Conservation (phyloP, 2,797 vertebrate species). For the Antennarius maculatus region DNA sequence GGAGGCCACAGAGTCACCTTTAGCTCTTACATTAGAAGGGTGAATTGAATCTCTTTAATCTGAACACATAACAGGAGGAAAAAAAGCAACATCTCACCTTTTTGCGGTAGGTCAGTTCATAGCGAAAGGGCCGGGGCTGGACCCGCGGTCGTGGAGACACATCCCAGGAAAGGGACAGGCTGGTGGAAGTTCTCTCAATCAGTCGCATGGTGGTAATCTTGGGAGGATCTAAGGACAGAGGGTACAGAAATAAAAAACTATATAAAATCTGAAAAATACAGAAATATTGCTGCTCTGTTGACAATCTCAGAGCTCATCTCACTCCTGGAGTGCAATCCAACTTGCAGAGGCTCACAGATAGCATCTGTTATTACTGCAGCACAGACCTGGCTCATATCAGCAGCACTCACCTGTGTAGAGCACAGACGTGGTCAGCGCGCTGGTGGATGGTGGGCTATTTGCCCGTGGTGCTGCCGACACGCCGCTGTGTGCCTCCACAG, state of each 20-base stretch:
- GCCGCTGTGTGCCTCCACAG: slow-evolving; percentile 87
- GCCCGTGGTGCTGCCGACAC: slow-evolving; percentile 82
- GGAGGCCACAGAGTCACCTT: background rate
- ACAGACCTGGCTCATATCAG: slow-evolving; percentile 26
- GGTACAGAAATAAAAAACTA: background rate
- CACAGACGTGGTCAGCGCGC: slow-evolving; percentile 87
- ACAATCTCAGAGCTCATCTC: slow-evolving; percentile 19
- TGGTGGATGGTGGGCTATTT: slow-evolving; percentile 65
- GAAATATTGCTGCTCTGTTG: background rate
- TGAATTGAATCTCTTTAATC: background rate
- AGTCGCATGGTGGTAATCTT: slow-evolving; percentile 87
- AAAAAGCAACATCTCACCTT: slow-evolving; percentile 76
- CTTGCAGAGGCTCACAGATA: slow-evolving; percentile 29
- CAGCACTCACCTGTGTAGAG: slow-evolving; percentile 89
- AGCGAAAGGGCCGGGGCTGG: slow-evolving; percentile 82
- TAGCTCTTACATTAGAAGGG: background rate
- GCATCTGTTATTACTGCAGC: slow-evolving; percentile 40
- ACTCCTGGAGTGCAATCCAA: background rate
- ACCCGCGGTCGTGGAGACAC: slow-evolving; percentile 78
- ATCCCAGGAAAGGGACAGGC: slow-evolving; percentile 89
- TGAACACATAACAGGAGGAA: background rate
- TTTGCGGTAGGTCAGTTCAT: slow-evolving; percentile 93
- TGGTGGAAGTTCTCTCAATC: slow-evolving; percentile 83
- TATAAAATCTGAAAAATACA: slow-evolving; percentile 2
- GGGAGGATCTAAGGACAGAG: slow-evolving; percentile 85